These are phyloP conservation scores for Pharmacophagus antenor DNA, from an alignment of 2,888 invertebrate species.

Conservation along the genomic window DNA sequence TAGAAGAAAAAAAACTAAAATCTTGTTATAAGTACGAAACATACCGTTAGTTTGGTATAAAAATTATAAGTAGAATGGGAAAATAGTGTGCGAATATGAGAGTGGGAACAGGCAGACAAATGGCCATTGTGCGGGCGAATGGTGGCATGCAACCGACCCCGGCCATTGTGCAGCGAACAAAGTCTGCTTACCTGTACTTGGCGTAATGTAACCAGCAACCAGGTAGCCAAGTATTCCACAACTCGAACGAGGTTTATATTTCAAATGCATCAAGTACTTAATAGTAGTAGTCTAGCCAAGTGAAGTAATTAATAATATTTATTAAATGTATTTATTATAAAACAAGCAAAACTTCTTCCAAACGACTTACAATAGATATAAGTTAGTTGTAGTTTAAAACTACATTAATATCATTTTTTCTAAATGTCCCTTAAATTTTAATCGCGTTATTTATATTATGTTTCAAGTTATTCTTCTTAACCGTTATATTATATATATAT, in stretches of 20 bases:
- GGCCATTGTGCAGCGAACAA: conserved; percentile 50
- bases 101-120: conserved; percentile 67
- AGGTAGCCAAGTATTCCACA: conserved; percentile 11
- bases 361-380: too few species aligned
- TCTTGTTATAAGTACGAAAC: conserved; percentile 16
- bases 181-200: conserved; percentile 24
- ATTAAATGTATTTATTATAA: too few species aligned
- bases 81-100: conserved; percentile 66
- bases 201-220: conserved; percentile 18
- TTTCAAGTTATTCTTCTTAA: not conserved
- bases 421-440: too few species aligned
- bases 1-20: conserved; percentile 10
- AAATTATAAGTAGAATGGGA: conserved; percentile 59
- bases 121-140: conserved; percentile 60
- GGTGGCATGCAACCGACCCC: conserved; percentile 56
- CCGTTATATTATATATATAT: not conserved
- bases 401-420: too few species aligned
- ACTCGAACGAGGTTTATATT: not conserved
- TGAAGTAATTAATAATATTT: too few species aligned
- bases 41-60: conserved; percentile 44
- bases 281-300: not conserved
- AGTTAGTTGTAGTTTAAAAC: too few species aligned
- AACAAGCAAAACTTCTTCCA: too few species aligned
- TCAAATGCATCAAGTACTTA: not conserved
- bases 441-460: too few species aligned